Evolutionary conservation across 2,797 vertebrate genomes (phyloP).

Genomic region (Tangara arthus): DNA sequence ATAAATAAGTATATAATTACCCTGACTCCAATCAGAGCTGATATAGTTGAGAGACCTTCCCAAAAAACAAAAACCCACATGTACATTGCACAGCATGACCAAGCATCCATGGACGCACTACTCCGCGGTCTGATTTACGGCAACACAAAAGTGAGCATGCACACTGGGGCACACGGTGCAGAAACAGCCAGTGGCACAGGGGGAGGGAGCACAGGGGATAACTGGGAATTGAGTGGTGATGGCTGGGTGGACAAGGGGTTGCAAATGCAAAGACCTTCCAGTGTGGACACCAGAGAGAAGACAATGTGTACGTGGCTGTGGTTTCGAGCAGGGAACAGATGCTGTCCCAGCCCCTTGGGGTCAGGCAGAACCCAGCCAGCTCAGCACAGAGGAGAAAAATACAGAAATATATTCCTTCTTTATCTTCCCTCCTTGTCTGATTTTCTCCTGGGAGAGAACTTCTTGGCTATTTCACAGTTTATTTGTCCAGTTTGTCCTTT

Average conservation of each 20-base stretch:
- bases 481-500: background rate
- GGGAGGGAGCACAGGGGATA: background rate
- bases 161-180: fast-evolving
- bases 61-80: background rate
- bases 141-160: background rate
- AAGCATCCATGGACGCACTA: background rate
- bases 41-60: background rate
- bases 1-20: slow-evolving; percentile 1
- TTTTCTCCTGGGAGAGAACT: background rate
- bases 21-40: background rate
- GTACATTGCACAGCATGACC: background rate
- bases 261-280: background rate
- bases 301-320: fast-evolving
- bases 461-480: background rate
- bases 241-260: background rate
- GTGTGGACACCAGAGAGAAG: background rate
- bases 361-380: background rate
- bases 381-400: background rate
- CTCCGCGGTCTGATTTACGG: background rate
- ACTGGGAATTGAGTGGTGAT: background rate
- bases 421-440: background rate
- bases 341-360: background rate
- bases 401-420: background rate
- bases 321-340: background rate
- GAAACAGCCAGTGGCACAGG: background rate